phyloP scores from a whole-genome alignment of 2,797 vertebrate species.

The Chloroceryle inda region DNA sequence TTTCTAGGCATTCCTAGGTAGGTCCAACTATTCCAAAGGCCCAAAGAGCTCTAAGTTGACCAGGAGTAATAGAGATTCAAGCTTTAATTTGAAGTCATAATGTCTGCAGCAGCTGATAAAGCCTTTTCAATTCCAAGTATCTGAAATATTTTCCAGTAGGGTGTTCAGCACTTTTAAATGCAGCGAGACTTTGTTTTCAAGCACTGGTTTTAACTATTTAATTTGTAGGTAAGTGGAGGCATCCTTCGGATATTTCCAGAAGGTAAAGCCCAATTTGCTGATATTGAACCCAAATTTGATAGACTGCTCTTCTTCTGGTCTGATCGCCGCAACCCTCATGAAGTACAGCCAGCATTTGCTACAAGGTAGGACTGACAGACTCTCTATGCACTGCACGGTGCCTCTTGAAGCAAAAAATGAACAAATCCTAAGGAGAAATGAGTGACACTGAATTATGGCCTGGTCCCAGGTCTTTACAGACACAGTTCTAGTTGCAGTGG shows the following conservation, averaged over 20 bases:
- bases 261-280: slow-evolving; percentile 96
- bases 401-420: not conserved
- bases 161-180: not conserved
- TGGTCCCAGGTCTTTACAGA: not conserved
- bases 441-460: not conserved
- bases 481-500: not conserved
- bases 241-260: slow-evolving; percentile 98
- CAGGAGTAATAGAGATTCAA: not conserved
- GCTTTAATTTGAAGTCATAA: not conserved
- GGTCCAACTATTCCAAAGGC: not conserved
- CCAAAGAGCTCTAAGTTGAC: not conserved
- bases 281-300: slow-evolving; percentile 98
- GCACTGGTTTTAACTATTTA: slow-evolving; percentile 15
- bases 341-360: slow-evolving; percentile 95
- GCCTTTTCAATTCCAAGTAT: not conserved
- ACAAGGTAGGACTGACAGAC: slow-evolving; percentile 87
- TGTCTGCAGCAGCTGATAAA: not conserved
- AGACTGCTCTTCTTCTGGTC: slow-evolving; percentile 98
- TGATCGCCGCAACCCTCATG: slow-evolving; percentile 97
- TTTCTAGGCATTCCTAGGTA: not conserved
- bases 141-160: not conserved
- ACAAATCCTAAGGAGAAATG: not conserved
- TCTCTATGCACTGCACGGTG: not conserved
- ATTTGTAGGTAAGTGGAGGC: slow-evolving; percentile 88
- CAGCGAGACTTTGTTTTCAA: not conserved